Percentiles rank a stretch among this genome's conserved stretches.
phyloP scores from a whole-genome alignment of 2,888 invertebrate species.

The Achlya flavicornis region DNA sequence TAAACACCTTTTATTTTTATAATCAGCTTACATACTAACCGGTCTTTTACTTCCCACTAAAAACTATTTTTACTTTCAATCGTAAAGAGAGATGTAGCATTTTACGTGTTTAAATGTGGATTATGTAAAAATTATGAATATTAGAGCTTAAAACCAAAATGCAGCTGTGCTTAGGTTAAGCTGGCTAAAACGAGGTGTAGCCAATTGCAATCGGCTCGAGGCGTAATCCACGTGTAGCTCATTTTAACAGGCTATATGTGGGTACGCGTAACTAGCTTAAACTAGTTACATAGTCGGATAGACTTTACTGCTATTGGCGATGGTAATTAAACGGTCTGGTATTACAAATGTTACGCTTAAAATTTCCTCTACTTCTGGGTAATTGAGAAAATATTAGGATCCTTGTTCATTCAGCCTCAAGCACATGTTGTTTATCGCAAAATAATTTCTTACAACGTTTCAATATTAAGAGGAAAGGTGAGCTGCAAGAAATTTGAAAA shows the following conservation, averaged over 20 bases:
- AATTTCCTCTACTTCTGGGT: too few species aligned
- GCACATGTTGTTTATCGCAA: too few species aligned
- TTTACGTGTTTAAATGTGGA: background rate
- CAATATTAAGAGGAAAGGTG: too few species aligned
- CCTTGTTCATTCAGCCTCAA: too few species aligned
- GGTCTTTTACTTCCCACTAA: too few species aligned
- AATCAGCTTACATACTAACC: too few species aligned
- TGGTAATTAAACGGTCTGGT: background rate
- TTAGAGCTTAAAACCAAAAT: constrained; percentile 2
- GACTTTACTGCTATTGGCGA: background rate
- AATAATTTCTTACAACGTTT: too few species aligned
- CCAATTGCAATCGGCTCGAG: background rate
- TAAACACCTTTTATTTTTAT: too few species aligned
- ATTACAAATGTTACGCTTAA: too few species aligned
- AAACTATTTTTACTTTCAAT: too few species aligned
- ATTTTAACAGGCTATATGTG: background rate
- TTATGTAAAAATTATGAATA: constrained; percentile 2
- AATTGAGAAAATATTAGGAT: too few species aligned
- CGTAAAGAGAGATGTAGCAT: background rate
- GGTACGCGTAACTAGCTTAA: background rate
- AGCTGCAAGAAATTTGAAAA: too few species aligned
- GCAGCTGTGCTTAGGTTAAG: constrained; percentile 3
- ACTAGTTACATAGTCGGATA: background rate
- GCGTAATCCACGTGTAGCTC: background rate
- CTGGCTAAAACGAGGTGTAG: constrained; percentile 3